Evolutionary conservation across 2,888 invertebrate genomes (phyloP).

Genomic region (Embidobia sp.): DNA sequence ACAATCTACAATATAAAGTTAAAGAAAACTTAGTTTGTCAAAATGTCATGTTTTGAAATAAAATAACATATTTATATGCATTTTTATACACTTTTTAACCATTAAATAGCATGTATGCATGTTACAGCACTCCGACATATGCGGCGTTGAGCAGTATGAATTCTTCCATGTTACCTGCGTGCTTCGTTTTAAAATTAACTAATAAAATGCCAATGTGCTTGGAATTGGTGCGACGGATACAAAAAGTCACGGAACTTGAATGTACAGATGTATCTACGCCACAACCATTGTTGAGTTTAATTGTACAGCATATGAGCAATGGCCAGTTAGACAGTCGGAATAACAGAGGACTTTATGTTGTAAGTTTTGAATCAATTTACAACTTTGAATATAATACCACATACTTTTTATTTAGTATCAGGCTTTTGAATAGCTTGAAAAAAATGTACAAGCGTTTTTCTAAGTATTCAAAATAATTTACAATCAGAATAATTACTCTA

Average conservation of each 20-base stretch:
- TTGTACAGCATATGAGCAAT: slow-evolving; percentile 90
- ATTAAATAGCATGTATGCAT: slow-evolving; percentile 55
- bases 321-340: slow-evolving; percentile 88
- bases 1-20: too few species aligned
- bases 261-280: slow-evolving; percentile 83
- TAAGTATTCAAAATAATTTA: too few species aligned
- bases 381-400: too few species aligned
- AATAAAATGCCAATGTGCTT: slow-evolving; percentile 93
- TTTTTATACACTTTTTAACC: slow-evolving; percentile 43
- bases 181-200: slow-evolving; percentile 91
- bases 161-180: slow-evolving; percentile 94
- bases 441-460: too few species aligned
- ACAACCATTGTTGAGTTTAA: slow-evolving; percentile 88
- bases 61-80: slow-evolving; percentile 1
- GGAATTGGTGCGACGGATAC: slow-evolving; percentile 87
- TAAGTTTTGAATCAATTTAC: too few species aligned
- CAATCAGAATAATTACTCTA: too few species aligned
- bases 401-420: too few species aligned
- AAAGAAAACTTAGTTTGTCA: too few species aligned
- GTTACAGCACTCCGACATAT: slow-evolving; percentile 89
- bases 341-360: slow-evolving; percentile 92
- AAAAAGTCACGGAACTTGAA: slow-evolving; percentile 84
- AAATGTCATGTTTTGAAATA: neutral
- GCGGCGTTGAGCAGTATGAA: slow-evolving; percentile 91
- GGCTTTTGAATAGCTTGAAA: too few species aligned